Evolutionary conservation across 2,797 vertebrate genomes (phyloP).

Genomic region (Channa striata): DNA sequence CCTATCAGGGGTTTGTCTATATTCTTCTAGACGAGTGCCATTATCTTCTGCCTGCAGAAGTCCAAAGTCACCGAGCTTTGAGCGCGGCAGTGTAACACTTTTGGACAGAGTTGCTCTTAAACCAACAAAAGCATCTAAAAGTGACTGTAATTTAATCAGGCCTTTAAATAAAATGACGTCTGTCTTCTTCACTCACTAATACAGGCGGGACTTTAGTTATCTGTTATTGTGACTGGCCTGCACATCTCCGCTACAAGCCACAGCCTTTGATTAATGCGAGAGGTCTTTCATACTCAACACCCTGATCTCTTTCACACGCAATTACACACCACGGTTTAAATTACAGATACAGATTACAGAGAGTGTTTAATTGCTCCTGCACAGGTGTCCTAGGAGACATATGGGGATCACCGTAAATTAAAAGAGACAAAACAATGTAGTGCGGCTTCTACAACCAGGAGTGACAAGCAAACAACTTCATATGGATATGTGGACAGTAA

Average conservation of each 20-base stretch:
- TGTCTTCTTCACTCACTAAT: too few relatives aligned
- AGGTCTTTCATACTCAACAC: constrained; percentile 14
- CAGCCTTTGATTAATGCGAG: not conserved
- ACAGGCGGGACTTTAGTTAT: too few relatives aligned
- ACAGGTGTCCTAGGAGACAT: constrained; percentile 54
- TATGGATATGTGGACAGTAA: constrained; percentile 60
- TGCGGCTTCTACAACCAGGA: constrained; percentile 43
- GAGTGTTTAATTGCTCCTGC: constrained; percentile 57
- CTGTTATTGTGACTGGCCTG: too few relatives aligned
- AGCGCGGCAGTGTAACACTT: not conserved
- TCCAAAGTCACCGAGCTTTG: constrained; percentile 17
- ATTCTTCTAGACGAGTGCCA: not conserved
- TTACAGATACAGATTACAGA: constrained; percentile 37
- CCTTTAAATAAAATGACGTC: not conserved
- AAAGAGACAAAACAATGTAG: constrained; percentile 60
- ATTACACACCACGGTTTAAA: constrained; percentile 44
- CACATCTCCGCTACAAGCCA: too few relatives aligned
- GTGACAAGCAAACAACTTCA: constrained; percentile 67
- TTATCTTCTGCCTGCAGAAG: not conserved
- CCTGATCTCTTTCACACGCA: constrained; percentile 33
- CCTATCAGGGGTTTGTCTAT: not conserved
- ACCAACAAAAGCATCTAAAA: not conserved
- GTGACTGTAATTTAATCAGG: not conserved
- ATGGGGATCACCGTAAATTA: constrained; percentile 70
- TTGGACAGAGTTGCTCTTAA: not conserved